Evolutionary conservation across 2,888 invertebrate species (phyloP).

Genomic region (Hybos culiciformis): DNA sequence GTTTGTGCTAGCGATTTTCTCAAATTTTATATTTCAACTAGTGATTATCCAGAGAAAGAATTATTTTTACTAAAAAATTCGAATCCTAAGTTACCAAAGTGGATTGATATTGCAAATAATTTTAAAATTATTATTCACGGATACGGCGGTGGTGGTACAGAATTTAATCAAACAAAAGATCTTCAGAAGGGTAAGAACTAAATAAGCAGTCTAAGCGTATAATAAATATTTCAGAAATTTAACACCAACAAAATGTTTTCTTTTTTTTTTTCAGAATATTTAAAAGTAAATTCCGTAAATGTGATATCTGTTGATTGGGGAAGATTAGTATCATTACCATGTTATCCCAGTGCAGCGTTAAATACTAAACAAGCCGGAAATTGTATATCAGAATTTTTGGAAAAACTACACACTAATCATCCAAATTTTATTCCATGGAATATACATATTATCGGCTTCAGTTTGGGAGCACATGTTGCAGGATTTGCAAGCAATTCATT

Average conservation of each 20-base stretch:
- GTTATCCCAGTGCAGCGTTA: slow-evolving; percentile 42
- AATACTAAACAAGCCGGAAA: slow-evolving; percentile 45
- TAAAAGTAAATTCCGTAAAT: slow-evolving; percentile 29
- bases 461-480: slow-evolving; percentile 43
- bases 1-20: slow-evolving; percentile 19
- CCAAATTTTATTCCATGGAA: slow-evolving; percentile 27
- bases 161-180: slow-evolving; percentile 25
- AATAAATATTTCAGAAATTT: not conserved
- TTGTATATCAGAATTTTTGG: slow-evolving; percentile 39
- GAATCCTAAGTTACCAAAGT: slow-evolving; percentile 15
- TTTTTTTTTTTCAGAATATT: slow-evolving; percentile 24
- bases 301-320: slow-evolving; percentile 44
- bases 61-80: slow-evolving; percentile 14
- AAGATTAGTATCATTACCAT: slow-evolving; percentile 38
- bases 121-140: slow-evolving; percentile 30
- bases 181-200: slow-evolving; percentile 17
- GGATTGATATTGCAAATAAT: slow-evolving; percentile 14
- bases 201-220: not conserved
- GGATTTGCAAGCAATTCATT: slow-evolving; percentile 32
- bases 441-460: slow-evolving; percentile 44
- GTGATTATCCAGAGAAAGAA: slow-evolving; percentile 15
- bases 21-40: slow-evolving; percentile 18
- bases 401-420: slow-evolving; percentile 19
- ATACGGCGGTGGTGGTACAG: slow-evolving; percentile 34
- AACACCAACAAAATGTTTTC: no score